phyloP scores from a whole-genome alignment of 2,797 vertebrate genomes.

The Allobates femoralis region DNA sequence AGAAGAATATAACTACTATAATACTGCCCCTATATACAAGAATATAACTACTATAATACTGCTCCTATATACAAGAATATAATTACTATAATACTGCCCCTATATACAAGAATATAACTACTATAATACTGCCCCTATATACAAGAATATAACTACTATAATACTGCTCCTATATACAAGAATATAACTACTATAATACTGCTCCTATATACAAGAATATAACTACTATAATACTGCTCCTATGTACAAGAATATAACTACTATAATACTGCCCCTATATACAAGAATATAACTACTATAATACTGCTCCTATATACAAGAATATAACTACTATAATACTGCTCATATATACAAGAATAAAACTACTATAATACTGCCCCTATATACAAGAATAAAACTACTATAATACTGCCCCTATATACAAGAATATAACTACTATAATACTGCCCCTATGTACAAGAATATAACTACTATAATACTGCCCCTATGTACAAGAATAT shows the following conservation, averaged over 20 bases:
- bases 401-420: neutral
- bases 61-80: too few species aligned
- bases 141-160: neutral
- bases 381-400: too few species aligned
- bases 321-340: too few species aligned
- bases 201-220: neutral
- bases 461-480: conserved; percentile 2
- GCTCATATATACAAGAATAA: too few species aligned
- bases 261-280: neutral
- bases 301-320: neutral
- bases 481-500: neutral
- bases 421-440: neutral
- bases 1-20: neutral
- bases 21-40: too few species aligned
- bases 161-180: neutral
- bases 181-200: too few species aligned
- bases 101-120: too few species aligned
- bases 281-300: conserved; percentile 1
- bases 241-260: neutral
- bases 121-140: neutral
- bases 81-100: too few species aligned
- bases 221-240: neutral
- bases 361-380: too few species aligned
- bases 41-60: too few species aligned
- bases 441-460: neutral